phyloP scores from a whole-genome alignment of 1,140 invertebrate genomes.

The Atta cephalotes region DNA sequence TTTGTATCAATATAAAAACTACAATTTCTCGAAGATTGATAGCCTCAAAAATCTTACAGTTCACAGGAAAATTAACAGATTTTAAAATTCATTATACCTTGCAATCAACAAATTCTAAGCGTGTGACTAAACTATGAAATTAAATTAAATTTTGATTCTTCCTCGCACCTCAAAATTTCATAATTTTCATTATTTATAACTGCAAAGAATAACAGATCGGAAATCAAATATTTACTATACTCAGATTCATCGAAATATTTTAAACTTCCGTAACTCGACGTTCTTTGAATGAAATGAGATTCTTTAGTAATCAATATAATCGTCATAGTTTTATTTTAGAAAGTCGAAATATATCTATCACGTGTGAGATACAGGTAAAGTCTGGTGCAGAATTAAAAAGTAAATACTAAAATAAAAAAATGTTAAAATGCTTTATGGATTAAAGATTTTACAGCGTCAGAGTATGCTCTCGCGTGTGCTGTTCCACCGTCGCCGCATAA shows the following conservation, averaged over 20 bases:
- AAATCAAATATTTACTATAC: neutral
- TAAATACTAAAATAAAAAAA: conserved; percentile 37
- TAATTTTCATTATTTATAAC: neutral
- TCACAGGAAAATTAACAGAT: neutral
- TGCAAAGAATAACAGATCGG: neutral
- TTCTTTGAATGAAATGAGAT: conserved; percentile 58
- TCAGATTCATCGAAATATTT: neutral
- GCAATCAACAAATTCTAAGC: conserved; percentile 6
- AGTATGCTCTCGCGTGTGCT: conserved; percentile 60
- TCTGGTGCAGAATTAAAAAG: conserved; percentile 2
- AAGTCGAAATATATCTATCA: conserved; percentile 38
- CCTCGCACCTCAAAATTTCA: neutral
- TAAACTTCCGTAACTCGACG: conserved; percentile 3
- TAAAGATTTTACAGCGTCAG: conserved; percentile 42
- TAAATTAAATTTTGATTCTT: neutral
- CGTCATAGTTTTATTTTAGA: conserved; percentile 63
- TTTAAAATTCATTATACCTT: neutral
- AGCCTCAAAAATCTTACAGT: neutral
- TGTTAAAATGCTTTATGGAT: conserved; percentile 51
- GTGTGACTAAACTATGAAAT: neutral
- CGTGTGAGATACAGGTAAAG: conserved; percentile 37
- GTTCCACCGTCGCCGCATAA: conserved; percentile 60
- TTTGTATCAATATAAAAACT: neutral
- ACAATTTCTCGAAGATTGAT: neutral
- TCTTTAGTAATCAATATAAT: conserved; percentile 36